These are phyloP conservation scores for Heliocidaris tuberculata DNA, from an alignment of 35 echinoderm and acorn worm genomes.

Conservation along the genomic window DNA sequence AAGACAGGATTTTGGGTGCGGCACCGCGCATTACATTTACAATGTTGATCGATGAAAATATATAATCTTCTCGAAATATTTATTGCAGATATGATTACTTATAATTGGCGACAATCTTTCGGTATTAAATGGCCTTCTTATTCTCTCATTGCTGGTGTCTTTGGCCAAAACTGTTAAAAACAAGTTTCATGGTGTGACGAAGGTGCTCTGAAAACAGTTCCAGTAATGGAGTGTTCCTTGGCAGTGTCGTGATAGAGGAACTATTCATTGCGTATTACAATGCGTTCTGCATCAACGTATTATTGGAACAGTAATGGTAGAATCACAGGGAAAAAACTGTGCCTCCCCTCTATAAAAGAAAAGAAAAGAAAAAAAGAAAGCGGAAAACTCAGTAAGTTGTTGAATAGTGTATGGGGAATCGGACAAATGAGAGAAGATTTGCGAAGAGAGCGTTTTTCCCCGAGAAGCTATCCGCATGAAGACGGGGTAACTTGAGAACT, in stretches of 20 bases:
- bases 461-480: conserved; percentile 20
- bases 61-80: too few species aligned
- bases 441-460: background rate
- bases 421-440: conserved; percentile 15
- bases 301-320: background rate
- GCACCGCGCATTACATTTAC: too few species aligned
- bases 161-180: too few species aligned
- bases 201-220: background rate
- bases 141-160: too few species aligned
- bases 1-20: too few species aligned
- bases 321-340: background rate
- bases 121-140: too few species aligned
- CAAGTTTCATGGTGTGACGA: background rate
- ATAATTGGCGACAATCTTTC: too few species aligned
- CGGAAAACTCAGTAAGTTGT: background rate
- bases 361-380: background rate
- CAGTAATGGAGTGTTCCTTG: background rate
- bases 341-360: background rate
- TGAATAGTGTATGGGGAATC: conserved; percentile 28
- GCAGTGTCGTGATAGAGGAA: background rate
- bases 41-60: too few species aligned
- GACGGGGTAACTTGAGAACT: background rate
- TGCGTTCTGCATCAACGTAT: background rate
- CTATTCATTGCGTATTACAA: background rate
- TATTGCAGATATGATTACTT: too few species aligned